phyloP scores from a whole-genome alignment of 2,888 invertebrate species.

The Conus canariensis region DNA sequence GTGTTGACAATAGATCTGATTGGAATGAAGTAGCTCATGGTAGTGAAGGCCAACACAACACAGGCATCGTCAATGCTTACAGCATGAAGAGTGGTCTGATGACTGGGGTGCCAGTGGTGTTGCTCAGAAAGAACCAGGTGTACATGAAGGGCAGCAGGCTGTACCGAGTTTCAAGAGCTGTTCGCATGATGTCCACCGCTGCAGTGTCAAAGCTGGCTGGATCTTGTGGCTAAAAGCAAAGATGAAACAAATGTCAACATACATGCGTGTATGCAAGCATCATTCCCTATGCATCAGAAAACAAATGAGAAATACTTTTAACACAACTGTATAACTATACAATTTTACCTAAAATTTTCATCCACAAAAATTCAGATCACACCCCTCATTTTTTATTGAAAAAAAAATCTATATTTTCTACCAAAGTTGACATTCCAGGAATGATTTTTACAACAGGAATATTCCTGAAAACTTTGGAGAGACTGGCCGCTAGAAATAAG shows the following conservation, averaged over 20 bases:
- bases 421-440: too few species aligned
- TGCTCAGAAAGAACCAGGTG: slow-evolving; percentile 74
- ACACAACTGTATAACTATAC: too few species aligned
- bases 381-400: too few species aligned
- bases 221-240: slow-evolving; percentile 85
- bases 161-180: slow-evolving; percentile 76
- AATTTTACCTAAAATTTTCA: too few species aligned
- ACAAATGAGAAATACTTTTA: neutral
- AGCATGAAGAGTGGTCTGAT: slow-evolving; percentile 72
- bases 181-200: slow-evolving; percentile 81
- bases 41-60: too few species aligned
- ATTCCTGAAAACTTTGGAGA: too few species aligned
- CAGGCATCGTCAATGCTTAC: slow-evolving; percentile 59
- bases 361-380: too few species aligned
- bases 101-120: slow-evolving; percentile 69
- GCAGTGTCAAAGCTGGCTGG: slow-evolving; percentile 87
- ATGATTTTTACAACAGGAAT: too few species aligned
- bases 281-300: neutral
- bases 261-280: neutral
- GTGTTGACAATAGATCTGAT: too few species aligned
- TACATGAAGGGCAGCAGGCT: slow-evolving; percentile 80
- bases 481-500: too few species aligned
- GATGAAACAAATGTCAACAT: neutral
- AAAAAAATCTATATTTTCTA: too few species aligned
- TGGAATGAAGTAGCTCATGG: too few species aligned